These are phyloP conservation scores for Odobenus rosmarus DNA, from an alignment of 2,113 vertebrate species.

Conservation along the genomic window DNA sequence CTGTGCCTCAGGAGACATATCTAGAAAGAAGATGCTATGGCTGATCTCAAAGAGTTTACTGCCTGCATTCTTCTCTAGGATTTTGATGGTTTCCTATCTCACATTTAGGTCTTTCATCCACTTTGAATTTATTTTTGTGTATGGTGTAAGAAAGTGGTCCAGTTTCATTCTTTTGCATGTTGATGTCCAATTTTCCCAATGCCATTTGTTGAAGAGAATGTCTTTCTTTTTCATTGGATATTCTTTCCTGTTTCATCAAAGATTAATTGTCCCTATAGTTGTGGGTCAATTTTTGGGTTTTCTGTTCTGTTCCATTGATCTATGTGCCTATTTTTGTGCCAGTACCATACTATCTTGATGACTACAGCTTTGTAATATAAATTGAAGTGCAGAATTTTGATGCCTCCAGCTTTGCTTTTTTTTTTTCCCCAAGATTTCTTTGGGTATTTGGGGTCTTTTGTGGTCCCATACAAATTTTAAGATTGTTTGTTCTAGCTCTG, in stretches of 20 bases:
- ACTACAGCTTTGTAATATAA: background rate
- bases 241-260: background rate
- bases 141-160: background rate
- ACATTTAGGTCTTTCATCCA: background rate
- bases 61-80: background rate
- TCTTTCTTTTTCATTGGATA: background rate
- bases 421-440: background rate
- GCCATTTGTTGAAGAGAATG: background rate
- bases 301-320: background rate
- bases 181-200: background rate
- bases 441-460: background rate
- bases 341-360: background rate
- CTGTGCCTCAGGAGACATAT: background rate
- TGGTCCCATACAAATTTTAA: background rate
- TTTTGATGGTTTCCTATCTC: background rate
- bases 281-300: background rate
- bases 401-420: background rate
- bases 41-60: background rate
- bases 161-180: background rate
- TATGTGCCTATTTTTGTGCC: background rate
- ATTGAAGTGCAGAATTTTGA: background rate
- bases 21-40: background rate
- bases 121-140: background rate
- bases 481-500: background rate
- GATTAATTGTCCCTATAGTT: background rate